Percentiles rank a stretch among this genome's conserved stretches.
phyloP scores from a whole-genome alignment of 2,888 invertebrate genomes.

The Coelopa pilipes region DNA sequence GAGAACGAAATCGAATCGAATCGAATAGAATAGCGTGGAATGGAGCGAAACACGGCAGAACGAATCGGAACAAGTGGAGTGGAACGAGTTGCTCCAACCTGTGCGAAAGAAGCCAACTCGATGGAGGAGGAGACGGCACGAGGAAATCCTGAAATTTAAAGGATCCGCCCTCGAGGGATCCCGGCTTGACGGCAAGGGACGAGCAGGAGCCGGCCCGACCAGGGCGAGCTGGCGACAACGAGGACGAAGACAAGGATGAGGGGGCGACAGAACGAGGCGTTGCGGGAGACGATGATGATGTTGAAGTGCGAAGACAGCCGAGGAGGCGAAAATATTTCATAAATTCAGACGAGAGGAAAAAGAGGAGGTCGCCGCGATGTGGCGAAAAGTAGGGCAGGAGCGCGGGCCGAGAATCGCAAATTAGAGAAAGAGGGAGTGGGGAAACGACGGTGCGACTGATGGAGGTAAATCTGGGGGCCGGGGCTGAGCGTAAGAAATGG shows the following conservation, averaged over 20 bases:
- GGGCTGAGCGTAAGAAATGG: not conserved
- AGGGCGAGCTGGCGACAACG: not conserved
- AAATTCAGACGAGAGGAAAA: slow-evolving; percentile 11
- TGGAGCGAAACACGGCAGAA: too few species aligned
- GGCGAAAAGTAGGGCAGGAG: not conserved
- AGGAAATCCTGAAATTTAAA: not conserved
- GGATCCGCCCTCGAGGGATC: not conserved
- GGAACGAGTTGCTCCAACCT: too few species aligned
- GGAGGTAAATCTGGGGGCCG: too few species aligned
- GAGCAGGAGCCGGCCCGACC: not conserved
- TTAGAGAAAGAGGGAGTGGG: not conserved
- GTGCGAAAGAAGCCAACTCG: not conserved
- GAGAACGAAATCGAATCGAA: too few species aligned
- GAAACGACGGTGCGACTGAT: not conserved
- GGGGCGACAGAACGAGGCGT: not conserved
- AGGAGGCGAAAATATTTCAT: slow-evolving; percentile 12
- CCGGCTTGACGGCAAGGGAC: not conserved
- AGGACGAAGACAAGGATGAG: not conserved
- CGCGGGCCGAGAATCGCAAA: too few species aligned
- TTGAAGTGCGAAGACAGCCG: slow-evolving; percentile 16
- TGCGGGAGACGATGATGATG: not conserved
- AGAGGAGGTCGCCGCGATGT: not conserved
- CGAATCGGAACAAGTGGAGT: too few species aligned
- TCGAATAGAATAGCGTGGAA: too few species aligned
- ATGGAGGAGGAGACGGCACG: not conserved